Evolutionary conservation across 1,140 invertebrate genomes (phyloP), one percentile per base, ranked within the genome.

Genomic region (Ceratitis capitata): DNA sequence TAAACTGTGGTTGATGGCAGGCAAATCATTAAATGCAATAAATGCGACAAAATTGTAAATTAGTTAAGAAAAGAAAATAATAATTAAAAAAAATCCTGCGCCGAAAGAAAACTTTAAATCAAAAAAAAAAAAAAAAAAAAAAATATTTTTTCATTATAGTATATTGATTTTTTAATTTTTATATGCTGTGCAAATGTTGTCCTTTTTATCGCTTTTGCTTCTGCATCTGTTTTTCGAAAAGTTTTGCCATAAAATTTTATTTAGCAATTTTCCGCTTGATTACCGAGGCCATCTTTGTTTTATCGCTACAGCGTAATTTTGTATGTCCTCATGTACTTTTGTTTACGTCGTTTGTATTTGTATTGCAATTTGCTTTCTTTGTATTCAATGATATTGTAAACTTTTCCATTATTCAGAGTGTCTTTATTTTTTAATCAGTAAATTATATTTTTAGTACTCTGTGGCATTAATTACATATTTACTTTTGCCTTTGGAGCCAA

Each of bases 261-360:
- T 69, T 16, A 69, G 32, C 61, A 69, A 69, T 69, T 69, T 69
- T 35, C 61, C 61, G 61, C 29, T 19, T 69, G 61, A 69, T 69
- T 69, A 16, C 32, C 29, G 61, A 35, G 29, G 32, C 35, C 39
- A 39, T 10, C 14, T 14, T 69, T 39, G 16, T 69, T 69, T 69
- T 69, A 16, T 10, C 35, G 61, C 61, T 19, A 49, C 32, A n/a
- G 3, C 14, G 12, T 39, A 69, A 69, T 69, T 69, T n/a, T 69
- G n/a, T n/a, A n/a, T n/a, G n/a, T n/a, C n/a, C n/a, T n/a, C n/a
- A n/a, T n/a, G n/a, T n/a, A n/a, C n/a, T n/a, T n/a, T n/a, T n/a
- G n/a, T n/a, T n/a, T n/a, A n/a, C n/a, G n/a, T n/a, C n/a, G n/a
- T n/a, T 69, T 19, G 14, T 32, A 35, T 12, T 39, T 61, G 51